Base-by-base conservation (phyloP, 2,888 invertebrate species). In the Aromia moschata region DNA sequence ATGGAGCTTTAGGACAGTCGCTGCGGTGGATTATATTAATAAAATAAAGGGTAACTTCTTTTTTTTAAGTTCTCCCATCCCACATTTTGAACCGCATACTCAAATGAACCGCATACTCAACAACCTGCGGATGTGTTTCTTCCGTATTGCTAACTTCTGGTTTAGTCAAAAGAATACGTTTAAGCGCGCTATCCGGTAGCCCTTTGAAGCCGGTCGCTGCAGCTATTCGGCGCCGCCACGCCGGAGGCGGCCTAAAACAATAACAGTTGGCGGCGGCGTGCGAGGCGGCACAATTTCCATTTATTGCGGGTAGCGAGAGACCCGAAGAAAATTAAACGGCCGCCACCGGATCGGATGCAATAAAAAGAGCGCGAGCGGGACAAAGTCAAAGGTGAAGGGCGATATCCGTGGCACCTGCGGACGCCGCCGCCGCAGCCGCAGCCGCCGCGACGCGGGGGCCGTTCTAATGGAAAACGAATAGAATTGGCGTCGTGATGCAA, bases 341-440 rank as follows among this genome's bases (percentile, higher is more conserved):
- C 53, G 58, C 41, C 51, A 46, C 47, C 51, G 46, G 53, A 11
- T 45, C 37, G 45, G 43, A 38, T 47, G 58, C 44, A 58, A 58
- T 58, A 54, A 58, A 58, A 53, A 33, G 41, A 44, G 53, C 53
- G 11, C 37, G 36, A 47, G n/a, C n/a, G n/a, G n/a, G n/a, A n/a
- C n/a, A 58, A 53, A 58, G 58, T 58, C 58, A 53, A 43, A 58
- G 53, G 58, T 58, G 58, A 51, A 45, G 45, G 53, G 36, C 31
- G 53, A 54, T 56, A 43, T 47, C 44, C 40, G 58, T 12, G 12
- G 47, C 58, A 58, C 51, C 58, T 54, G 58, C 44, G 51, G 49
- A 20, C 16, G 18, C 9, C 38, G 40, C 36, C 15, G 4, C 47
- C 36, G 12, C 25, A 12, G 16, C 16, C 14, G 5, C n/a, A n/a